These are phyloP conservation scores for Sphyrna mokarran DNA, from an alignment of 2,113 vertebrate species.

Conservation along the genomic window DNA sequence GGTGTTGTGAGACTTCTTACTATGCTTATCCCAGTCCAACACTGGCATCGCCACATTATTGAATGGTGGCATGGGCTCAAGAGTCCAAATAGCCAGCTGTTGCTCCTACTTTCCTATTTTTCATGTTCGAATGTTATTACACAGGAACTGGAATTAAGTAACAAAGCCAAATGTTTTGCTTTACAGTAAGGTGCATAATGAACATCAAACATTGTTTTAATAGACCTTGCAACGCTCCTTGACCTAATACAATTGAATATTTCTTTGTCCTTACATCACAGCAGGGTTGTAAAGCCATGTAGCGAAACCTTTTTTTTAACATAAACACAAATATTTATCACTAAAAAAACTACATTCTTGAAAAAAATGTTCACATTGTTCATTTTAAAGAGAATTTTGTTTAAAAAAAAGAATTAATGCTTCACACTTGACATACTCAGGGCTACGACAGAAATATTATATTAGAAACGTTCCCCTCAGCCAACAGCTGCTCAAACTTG, in stretches of 20 bases:
- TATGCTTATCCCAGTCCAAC: no score
- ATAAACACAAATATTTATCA: background rate
- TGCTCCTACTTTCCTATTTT: background rate
- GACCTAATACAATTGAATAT: background rate
- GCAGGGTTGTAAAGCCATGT: background rate
- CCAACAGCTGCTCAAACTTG: background rate
- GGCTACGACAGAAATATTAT: slow-evolving; percentile 27
- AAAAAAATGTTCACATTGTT: background rate
- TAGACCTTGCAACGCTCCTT: background rate
- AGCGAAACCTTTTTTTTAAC: background rate
- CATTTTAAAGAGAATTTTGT: background rate
- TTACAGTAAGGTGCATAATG: background rate
- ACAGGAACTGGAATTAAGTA: background rate
- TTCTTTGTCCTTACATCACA: background rate
- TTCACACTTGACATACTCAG: slow-evolving; percentile 11
- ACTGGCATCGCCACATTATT: no score
- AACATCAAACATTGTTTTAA: background rate
- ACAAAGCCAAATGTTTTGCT: background rate
- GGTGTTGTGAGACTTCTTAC: no score
- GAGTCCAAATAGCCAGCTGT: background rate
- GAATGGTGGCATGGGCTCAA: background rate
- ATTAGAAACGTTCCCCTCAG: slow-evolving; percentile 28
- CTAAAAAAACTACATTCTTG: background rate
- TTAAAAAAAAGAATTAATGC: background rate
- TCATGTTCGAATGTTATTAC: background rate